These are phyloP conservation scores for Puffinus mauretanicus DNA, from an alignment of 2,113 vertebrate genomes.

Conservation along the genomic window DNA sequence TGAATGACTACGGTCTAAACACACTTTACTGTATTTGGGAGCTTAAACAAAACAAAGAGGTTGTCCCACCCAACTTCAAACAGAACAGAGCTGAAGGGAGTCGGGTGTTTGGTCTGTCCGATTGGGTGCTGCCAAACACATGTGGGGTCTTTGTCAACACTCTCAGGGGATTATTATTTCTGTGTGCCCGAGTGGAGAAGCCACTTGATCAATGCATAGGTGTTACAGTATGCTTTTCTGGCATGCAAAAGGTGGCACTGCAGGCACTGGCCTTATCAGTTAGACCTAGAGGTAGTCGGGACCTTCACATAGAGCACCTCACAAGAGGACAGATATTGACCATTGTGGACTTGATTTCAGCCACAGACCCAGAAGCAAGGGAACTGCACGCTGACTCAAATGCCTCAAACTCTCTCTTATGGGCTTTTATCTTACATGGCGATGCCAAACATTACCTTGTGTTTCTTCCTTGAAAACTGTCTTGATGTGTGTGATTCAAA, in stretches of 20 bases:
- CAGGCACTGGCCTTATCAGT: background rate
- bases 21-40: background rate
- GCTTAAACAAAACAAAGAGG: background rate
- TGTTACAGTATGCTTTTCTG: background rate
- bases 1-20: background rate
- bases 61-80: background rate
- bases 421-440: background rate
- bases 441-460: background rate
- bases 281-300: background rate
- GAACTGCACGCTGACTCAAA: background rate
- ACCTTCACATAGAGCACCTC: background rate
- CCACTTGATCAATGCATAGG: background rate
- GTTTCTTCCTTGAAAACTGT: background rate
- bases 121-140: background rate
- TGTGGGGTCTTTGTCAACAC: background rate
- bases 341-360: background rate
- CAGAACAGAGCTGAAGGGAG: background rate
- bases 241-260: background rate
- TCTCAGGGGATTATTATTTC: background rate
- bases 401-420: background rate
- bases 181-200: background rate
- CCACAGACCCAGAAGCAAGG: background rate
- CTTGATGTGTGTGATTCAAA: background rate
- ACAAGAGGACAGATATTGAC: background rate
- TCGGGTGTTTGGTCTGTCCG: fast-evolving